Evolutionary conservation across 1,140 invertebrate genomes (phyloP).

Genomic region (Lycorma delicatula): DNA sequence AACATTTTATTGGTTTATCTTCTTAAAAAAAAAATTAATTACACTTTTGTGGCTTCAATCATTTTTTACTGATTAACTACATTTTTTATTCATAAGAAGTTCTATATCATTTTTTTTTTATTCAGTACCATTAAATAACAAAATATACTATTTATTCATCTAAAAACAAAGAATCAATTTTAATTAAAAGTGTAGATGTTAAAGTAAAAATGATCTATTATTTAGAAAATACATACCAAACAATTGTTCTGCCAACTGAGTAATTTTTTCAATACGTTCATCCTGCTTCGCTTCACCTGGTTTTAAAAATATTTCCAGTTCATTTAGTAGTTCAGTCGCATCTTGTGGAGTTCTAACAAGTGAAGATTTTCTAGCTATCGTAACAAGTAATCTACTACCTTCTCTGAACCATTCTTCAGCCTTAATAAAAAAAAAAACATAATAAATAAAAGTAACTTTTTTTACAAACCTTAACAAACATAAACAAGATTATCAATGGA

Average conservation of each 20-base stretch:
- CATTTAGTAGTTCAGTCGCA: slow-evolving; percentile 46
- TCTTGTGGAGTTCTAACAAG: slow-evolving; percentile 53
- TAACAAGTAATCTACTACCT: slow-evolving; percentile 59
- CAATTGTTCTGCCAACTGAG: slow-evolving; percentile 51
- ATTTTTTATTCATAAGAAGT: too few species aligned
- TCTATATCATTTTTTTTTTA: too few species aligned
- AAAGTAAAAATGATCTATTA: not conserved
- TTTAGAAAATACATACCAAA: slow-evolving; percentile 45
- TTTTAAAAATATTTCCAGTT: slow-evolving; percentile 58
- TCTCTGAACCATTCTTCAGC: slow-evolving; percentile 66
- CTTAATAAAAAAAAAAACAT: slow-evolving; percentile 38
- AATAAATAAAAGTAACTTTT: too few species aligned
- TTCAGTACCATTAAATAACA: too few species aligned
- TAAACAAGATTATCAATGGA: too few species aligned
- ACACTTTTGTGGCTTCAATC: too few species aligned
- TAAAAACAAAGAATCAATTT: too few species aligned
- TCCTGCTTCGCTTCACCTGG: slow-evolving; percentile 58
- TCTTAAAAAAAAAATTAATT: too few species aligned
- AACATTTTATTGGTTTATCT: too few species aligned
- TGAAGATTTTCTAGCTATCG: slow-evolving; percentile 55
- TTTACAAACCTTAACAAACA: too few species aligned
- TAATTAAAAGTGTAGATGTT: not conserved
- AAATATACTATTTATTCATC: too few species aligned
- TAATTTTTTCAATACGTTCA: slow-evolving; percentile 55
- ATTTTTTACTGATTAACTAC: too few species aligned